Evolutionary conservation across 2,888 invertebrate species (phyloP).

Genomic region (Oasisia sp.): DNA sequence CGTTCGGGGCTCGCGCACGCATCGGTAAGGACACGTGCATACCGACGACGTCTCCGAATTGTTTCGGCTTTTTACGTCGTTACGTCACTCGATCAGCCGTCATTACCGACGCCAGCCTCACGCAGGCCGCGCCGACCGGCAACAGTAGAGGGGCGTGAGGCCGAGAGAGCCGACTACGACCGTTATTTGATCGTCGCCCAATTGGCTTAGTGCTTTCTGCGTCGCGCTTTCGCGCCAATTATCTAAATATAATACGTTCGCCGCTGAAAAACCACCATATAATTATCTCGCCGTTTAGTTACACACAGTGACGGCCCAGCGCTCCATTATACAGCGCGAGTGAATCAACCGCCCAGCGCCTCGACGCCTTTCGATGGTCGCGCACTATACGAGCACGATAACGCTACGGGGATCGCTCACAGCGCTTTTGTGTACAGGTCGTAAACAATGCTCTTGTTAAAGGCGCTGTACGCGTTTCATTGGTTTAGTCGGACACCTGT

Average conservation of each 20-base stretch:
- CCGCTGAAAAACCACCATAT: background rate
- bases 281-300: constrained; percentile 17
- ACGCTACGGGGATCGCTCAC: background rate
- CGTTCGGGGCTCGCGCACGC: background rate
- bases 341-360: background rate
- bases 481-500: background rate
- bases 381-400: background rate
- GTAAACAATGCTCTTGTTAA: constrained; percentile 1
- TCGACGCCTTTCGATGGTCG: background rate
- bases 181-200: background rate
- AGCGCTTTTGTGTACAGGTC: background rate
- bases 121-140: background rate
- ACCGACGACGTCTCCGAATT: background rate
- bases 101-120: background rate
- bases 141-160: background rate
- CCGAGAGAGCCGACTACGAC: background rate
- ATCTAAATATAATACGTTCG: constrained; percentile 13
- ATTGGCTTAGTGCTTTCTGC: constrained; percentile 17
- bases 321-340: background rate
- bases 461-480: background rate
- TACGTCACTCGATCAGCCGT: background rate
- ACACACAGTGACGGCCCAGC: constrained; percentile 10
- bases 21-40: background rate
- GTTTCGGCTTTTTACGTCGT: constrained; percentile 10
- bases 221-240: constrained; percentile 4